A percentile compares a stretch with the other conserved stretches of the same genome.
These are phyloP conservation scores for Dorcus hopei DNA, from an alignment of 2,888 invertebrate species.

Conservation along the genomic window DNA sequence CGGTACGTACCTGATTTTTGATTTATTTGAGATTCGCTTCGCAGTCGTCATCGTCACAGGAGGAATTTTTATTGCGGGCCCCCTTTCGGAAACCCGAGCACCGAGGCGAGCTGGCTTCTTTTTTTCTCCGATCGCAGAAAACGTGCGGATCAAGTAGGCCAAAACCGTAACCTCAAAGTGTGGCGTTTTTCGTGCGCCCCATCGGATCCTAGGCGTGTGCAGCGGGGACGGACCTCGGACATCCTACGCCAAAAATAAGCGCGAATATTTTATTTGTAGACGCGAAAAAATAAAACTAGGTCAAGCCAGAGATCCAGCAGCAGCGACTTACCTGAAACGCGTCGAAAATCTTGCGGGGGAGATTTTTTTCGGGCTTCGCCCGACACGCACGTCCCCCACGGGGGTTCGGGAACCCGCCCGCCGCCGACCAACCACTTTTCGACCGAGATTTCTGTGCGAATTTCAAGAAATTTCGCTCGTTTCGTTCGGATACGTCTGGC, in stretches of 20 bases:
- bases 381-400: neutral
- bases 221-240: no score
- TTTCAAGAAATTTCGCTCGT: neutral
- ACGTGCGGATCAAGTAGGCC: no score
- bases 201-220: no score
- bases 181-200: neutral
- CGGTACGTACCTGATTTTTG: no score
- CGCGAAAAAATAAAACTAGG: constrained; percentile 22
- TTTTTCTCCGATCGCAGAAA: no score
- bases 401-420: neutral
- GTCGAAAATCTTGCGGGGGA: neutral
- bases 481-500: neutral
- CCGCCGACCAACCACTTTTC: neutral
- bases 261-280: constrained; percentile 21
- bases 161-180: neutral
- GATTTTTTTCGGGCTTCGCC: no score
- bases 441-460: neutral
- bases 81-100: no score
- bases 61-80: no score
- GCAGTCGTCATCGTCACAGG: no score
- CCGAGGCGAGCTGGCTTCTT: no score
- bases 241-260: no score
- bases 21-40: no score
- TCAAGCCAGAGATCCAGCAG: constrained; percentile 19
- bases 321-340: constrained; percentile 20